Evolutionary conservation across 1,140 invertebrate genomes (phyloP), one percentile per base, ranked within the genome.

Genomic region (Aleiodes sp.): DNA sequence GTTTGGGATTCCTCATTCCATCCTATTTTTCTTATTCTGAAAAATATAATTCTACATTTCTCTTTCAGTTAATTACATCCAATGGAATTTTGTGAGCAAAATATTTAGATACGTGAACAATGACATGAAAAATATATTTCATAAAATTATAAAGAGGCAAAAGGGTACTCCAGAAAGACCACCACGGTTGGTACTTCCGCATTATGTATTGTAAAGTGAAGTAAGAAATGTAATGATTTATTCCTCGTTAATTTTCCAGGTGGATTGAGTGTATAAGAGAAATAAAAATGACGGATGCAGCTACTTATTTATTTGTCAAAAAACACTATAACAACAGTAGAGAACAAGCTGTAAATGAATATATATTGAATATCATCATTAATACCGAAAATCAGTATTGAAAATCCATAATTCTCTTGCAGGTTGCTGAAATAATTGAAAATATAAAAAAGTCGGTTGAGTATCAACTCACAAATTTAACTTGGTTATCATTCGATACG

Each of bases 401-500:
- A n/a, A n/a, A n/a, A n/a, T n/a, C n/a, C n/a, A n/a, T n/a, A n/a
- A n/a, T n/a, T n/a, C n/a, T n/a, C n/a, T n/a, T n/a, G n/a, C n/a
- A 41, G 46, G 46, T 19, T 16, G 9, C 12, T 8, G 21, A 52
- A 26, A 52, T 72, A 59, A 62, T 62, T 4, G 24, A 72, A 67
- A 43, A 66, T 43, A 70, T 70, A 16, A 63, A 26, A 39, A 19
- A 9, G 4, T 56, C 19, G 19, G 21, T 72, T 41, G 37, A 46
- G 4, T 6, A 9, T 0, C 68, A 62, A 28, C 73, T 79, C 16
- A n/a, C 28, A 21, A 68, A 10, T 1, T 46, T 75, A 0, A 37
- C 14, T 29, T 93, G 92, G 92, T 90, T 93, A 87, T 87, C 91
- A 71, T 75, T 84, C 2, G 77, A 81, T 10, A 91, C 91, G 0